Percentiles rank a stretch among this genome's conserved stretches.
Evolutionary conservation across 2,113 vertebrate species (phyloP).

Genomic region (Dipodomys merriami): DNA sequence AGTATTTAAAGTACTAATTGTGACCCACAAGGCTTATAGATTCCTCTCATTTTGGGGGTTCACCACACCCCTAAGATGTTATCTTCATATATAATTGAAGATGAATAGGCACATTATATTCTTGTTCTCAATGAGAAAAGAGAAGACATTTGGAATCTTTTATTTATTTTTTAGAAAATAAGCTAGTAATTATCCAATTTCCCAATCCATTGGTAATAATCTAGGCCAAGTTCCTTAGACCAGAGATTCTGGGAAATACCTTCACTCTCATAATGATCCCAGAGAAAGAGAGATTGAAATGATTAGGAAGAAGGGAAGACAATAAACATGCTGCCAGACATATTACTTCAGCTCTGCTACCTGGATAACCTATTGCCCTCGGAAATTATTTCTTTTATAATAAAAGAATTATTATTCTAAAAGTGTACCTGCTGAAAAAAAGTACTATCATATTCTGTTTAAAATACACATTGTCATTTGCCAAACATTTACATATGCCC

Average conservation of each 20-base stretch:
- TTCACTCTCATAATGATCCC: not conserved
- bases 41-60: not conserved
- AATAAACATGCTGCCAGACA: not conserved
- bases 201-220: not conserved
- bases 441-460: not conserved
- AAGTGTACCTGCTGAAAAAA: not conserved
- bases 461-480: constrained; percentile 41
- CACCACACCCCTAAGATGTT: not conserved
- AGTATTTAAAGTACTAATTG: not conserved
- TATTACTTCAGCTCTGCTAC: not conserved
- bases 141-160: constrained; percentile 2
- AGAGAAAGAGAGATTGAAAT: not conserved
- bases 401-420: constrained; percentile 27
- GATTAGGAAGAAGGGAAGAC: not conserved
- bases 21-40: not conserved
- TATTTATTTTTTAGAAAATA: constrained; percentile 29
- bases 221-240: not conserved
- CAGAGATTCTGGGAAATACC: constrained; percentile 18
- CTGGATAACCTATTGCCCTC: not conserved
- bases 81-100: not conserved
- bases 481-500: constrained; percentile 14
- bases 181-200: not conserved
- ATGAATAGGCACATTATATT: not conserved
- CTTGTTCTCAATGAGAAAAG: not conserved
- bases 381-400: not conserved